phyloP scores from a whole-genome alignment of 2,888 invertebrate species.

The Ormyrus pomaceus region DNA sequence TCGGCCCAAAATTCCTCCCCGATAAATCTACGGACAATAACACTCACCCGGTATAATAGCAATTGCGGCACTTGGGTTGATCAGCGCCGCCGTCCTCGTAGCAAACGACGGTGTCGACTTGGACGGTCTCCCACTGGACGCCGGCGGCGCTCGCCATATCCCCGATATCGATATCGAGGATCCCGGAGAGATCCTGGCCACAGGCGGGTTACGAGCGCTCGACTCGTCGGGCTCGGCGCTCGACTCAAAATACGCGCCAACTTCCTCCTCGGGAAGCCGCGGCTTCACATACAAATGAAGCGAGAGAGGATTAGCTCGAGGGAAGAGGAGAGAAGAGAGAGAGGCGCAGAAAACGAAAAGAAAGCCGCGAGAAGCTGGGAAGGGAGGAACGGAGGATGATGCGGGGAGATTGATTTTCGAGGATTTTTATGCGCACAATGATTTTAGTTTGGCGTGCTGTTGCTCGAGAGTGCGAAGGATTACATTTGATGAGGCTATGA shows the following conservation, averaged over 20 bases:
- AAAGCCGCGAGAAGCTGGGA: background rate
- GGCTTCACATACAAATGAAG: constrained; percentile 28
- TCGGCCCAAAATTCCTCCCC: too few relatives aligned
- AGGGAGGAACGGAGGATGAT: background rate
- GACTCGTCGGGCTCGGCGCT: background rate
- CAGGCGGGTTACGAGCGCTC: background rate
- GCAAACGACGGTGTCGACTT: constrained; percentile 31
- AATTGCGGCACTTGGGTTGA: constrained; percentile 23
- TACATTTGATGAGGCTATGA: background rate
- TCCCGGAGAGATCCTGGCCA: too few relatives aligned
- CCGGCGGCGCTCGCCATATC: background rate
- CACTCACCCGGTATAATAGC: constrained; percentile 49
- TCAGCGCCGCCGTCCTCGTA: constrained; percentile 31
- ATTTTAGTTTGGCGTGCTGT: background rate
- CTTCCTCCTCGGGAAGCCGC: constrained; percentile 12
- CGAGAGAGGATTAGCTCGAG: background rate
- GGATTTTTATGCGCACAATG: background rate
- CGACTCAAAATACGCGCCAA: constrained; percentile 13
- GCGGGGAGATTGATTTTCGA: background rate
- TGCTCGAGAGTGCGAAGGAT: too few relatives aligned
- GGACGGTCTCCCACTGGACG: constrained; percentile 26
- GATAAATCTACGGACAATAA: too few relatives aligned
- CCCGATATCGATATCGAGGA: background rate
- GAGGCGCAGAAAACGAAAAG: background rate
- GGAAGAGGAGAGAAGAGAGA: background rate